Base-by-base conservation (phyloP, 2,113 vertebrate species). In the Brienomyrus brachyistius region DNA sequence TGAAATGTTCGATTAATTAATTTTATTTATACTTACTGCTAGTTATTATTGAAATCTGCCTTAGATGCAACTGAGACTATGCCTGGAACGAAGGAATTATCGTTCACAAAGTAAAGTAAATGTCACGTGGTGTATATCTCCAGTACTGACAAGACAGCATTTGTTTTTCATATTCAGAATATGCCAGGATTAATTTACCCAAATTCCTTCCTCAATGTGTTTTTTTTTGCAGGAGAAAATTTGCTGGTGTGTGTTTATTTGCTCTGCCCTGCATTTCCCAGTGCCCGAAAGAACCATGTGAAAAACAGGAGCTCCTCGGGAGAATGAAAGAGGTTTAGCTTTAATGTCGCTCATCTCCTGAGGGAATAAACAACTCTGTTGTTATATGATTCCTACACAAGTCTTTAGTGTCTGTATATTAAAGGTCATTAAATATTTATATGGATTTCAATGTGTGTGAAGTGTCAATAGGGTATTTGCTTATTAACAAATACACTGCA, bases 381-480 rank as follows among this genome's bases (percentile, higher is more conserved):
- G 93, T 92, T 93, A 93, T 80, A 45, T 50, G 87, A 35, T 87
- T 88, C 91, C 84, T 85, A 90, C 90, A 88, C 91, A 91, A 88
- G 91, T 92, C 89, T 10, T 91, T 93, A 93, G 94, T 95, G 94
- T 93, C 95, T 95, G 94, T 95, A 93, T 92, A 92, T 92, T 94
- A 94, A 95, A 92, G 92, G 77, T 74, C 90, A 95, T 96, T 94
- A 94, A 95, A 95, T 96, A 95, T 96, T 96, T 93, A 96, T 95
- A 92, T 90, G 89, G 48, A 90, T 94, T 94, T 94, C 93, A 93
- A 94, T 94, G 92, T 94, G 94, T 95, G 93, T 94, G 94, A 95
- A 95, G 92, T 95, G 94, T 96, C 95, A 95, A 91, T 90, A 91
- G 94, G 94, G 94, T 95, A 95, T 96, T 96, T 96, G 95, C 95